A percentile compares a stretch with the other conserved stretches of the same genome.
Evolutionary conservation across 2,113 vertebrate genomes (phyloP).

Genomic region (Larimichthys crocea): DNA sequence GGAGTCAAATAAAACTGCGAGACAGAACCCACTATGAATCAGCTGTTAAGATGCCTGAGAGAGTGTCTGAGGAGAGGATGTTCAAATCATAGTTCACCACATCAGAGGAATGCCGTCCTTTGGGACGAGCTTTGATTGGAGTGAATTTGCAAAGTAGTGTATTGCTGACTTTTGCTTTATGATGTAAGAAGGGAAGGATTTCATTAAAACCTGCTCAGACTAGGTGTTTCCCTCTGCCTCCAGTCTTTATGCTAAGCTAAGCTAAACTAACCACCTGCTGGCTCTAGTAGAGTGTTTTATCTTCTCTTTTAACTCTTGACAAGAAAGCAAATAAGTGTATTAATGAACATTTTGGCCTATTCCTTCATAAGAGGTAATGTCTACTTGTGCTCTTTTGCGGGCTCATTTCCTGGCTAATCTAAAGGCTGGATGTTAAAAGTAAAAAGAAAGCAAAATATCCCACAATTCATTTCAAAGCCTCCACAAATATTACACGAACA

Average conservation of each 20-base stretch:
- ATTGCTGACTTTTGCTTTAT: background rate
- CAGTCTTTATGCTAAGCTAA: conserved; percentile 2
- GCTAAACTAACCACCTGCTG: background rate
- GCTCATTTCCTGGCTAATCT: background rate
- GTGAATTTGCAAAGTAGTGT: conserved; percentile 31
- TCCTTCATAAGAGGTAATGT: background rate
- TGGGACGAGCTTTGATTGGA: conserved; percentile 45
- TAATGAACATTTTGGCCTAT: background rate
- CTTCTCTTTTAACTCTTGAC: background rate
- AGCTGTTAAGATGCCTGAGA: conserved; percentile 63
- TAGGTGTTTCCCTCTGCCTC: background rate
- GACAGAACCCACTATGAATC: conserved; percentile 54
- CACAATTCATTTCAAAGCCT: conserved; percentile 15
- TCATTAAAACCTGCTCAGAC: background rate
- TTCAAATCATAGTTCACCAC: conserved; percentile 37
- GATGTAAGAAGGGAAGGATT: conserved; percentile 1
- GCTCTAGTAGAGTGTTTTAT: background rate
- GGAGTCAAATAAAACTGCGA: conserved; percentile 60
- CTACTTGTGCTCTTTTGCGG: background rate
- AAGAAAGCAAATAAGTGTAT: background rate
- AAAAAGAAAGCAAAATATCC: background rate
- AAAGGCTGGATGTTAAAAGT: background rate
- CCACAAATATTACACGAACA: background rate
- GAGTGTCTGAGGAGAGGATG: conserved; percentile 16
- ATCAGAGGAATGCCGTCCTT: conserved; percentile 52